Base-by-base conservation (phyloP, 2,888 invertebrate genomes). In the Fabriciana adippe region DNA sequence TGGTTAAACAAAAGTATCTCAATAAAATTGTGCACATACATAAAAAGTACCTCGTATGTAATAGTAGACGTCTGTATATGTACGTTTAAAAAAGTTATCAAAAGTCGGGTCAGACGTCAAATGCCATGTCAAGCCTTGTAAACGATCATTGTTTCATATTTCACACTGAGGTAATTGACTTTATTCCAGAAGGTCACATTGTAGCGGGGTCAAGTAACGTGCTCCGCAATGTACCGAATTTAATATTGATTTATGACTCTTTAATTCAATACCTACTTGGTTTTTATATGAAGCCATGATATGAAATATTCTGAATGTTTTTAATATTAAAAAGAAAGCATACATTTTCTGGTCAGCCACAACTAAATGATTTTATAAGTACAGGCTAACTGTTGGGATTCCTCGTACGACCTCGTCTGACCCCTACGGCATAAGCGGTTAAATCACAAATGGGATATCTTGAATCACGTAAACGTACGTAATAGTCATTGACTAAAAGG, bases 141-240 rank as follows among this genome's bases (percentile, higher is more conserved):
- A 57, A 57, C 35, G 64, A 68, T 66, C 55, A 51, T 60, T 60
- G 48, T 68, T 64, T 68, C 64, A 64, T 55, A 66, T 66, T 66
- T 48, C 51, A 60, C 45, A 54, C 55, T 35, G 55, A 51, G 71
- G 71, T 67, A 71, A 68, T 69, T 71, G 71, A 71, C 71, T 62
- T 69, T 21, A 66, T 61, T 64, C 56, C 60, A 63, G 65, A 68
- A 66, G 70, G 70, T 68, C 68, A 68, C 70, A 68, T 70, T 68
- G 71, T 35, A 51, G 56, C 66, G 59, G 57, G 69, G 68, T 69
- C 61, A 69, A 69, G 71, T 55, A 71, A 71, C 71, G 71, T 67
- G 71, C 66, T 66, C 64, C 50, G 66, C 41, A 60, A 26, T 48
- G 62, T 31, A 53, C 54, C 64, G 64, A 69, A 69, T 69, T 59